Conservation (phyloP, 2,888 invertebrate genomes). For the Lithophane socia region DNA sequence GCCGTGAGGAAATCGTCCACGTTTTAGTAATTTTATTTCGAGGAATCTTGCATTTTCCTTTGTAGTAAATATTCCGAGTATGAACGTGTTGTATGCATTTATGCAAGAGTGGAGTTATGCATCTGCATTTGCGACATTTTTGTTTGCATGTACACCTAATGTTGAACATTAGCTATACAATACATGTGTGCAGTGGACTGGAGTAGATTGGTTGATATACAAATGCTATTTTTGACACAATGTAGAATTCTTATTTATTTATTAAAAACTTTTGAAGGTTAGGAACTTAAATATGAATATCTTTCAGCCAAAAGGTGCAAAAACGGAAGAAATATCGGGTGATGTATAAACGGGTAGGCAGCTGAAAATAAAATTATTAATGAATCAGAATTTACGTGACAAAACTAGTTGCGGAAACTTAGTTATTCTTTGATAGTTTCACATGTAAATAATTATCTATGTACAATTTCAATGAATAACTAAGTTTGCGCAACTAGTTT, state of each 20-base stretch:
- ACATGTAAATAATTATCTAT: too few relatives aligned
- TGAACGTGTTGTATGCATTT: slow-evolving; percentile 41
- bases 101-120: slow-evolving; percentile 10
- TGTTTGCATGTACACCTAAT: slow-evolving; percentile 5
- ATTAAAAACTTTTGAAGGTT: not conserved
- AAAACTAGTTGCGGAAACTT: too few relatives aligned
- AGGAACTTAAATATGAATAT: not conserved
- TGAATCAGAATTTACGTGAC: too few relatives aligned
- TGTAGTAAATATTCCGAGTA: slow-evolving; percentile 68
- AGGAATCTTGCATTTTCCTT: slow-evolving; percentile 75
- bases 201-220: not conserved
- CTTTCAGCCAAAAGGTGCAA: not conserved
- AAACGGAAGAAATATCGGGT: too few relatives aligned
- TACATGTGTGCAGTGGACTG: not conserved
- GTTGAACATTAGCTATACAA: not conserved
- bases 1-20: slow-evolving; percentile 81
- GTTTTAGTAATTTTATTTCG: slow-evolving; percentile 82
- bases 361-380: too few relatives aligned
- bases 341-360: too few relatives aligned
- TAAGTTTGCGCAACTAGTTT: too few relatives aligned
- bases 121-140: slow-evolving; percentile 6
- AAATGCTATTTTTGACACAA: not conserved
- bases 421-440: too few relatives aligned
- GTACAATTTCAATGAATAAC: too few relatives aligned
- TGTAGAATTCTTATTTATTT: not conserved